Conservation (phyloP, 2,888 invertebrate genomes). For the Leptinotarsa tumamoca region DNA sequence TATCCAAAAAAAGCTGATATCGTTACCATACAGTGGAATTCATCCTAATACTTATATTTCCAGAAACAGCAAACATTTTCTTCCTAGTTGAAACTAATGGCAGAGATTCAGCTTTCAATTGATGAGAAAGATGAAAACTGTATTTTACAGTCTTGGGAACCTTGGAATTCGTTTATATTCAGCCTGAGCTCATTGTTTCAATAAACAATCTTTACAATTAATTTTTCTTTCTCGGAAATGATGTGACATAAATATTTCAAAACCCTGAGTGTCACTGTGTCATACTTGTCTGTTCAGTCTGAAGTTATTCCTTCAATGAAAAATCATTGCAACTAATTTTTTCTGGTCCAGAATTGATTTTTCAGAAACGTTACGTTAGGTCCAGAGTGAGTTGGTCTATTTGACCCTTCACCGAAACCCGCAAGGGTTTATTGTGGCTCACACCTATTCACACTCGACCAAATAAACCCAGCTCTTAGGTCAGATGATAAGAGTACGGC, state of each 20-base stretch:
- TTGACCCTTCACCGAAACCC: too few species aligned
- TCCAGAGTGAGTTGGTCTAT: too few species aligned
- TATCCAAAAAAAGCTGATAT: conserved; percentile 66
- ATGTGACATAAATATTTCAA: conserved; percentile 73
- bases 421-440: too few species aligned
- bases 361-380: too few species aligned
- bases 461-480: too few species aligned
- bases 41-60: conserved; percentile 87
- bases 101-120: conserved; percentile 72
- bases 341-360: too few species aligned
- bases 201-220: conserved; percentile 85
- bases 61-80: conserved; percentile 76
- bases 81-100: conserved; percentile 78
- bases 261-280: neutral
- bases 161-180: conserved; percentile 88
- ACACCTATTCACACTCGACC: too few species aligned
- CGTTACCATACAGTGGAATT: conserved; percentile 79
- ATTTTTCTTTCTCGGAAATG: conserved; percentile 94
- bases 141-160: conserved; percentile 68
- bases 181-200: conserved; percentile 88
- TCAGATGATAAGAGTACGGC: too few species aligned
- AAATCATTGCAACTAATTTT: too few species aligned
- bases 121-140: conserved; percentile 64
- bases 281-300: too few species aligned
- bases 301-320: too few species aligned